Base-by-base conservation (phyloP, 2,113 vertebrate genomes). In the Pristiophorus japonicus region DNA sequence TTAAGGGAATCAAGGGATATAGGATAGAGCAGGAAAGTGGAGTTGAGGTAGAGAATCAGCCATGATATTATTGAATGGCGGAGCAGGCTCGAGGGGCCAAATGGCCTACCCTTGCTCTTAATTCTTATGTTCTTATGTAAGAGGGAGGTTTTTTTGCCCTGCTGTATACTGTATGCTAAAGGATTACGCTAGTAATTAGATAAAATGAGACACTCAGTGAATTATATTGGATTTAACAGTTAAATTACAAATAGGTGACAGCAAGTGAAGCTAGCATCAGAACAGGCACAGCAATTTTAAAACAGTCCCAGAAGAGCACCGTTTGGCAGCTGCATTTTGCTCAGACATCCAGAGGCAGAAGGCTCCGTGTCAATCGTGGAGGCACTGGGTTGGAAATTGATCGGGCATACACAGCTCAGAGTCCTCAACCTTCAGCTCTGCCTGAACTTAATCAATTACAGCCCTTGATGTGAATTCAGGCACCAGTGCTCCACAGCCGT, bases 381-480 rank as follows among this genome's bases (percentile, higher is more conserved):
- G 67, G 96, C 96, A 96, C 96, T 45, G 94, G 95, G 65, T 65
- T 59, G 81, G 95, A 97, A 97, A 96, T 38, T 63, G 73, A 84
- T n/a, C 51, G 22, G 34, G 18, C 34, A 42, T 18, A 95, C 95
- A 73, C 62, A 95, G 78, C 24, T 51, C 3, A n/a, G 20, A 42
- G 63, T 18, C 93, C 85, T 96, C 95, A 94, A 96, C 95, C 87
- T 62, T 95, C 51, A 90, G 78, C 95, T 87, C 95, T 63, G 95
- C 95, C 95, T 88, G 92, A 95, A 14, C 65, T 93, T 66, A 92
- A 97, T 96, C 97, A 96, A 93, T 0, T 95, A 81, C 95, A 81
- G 0, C 84, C 95, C 0, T 70, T 34, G 47, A 95, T 95, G 85
- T 92, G 59, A 67, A 75, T 96, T 1, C 11, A 95, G 0, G 95